Conservation (phyloP, 2,113 vertebrate species). For the Dasypus novemcinctus region DNA sequence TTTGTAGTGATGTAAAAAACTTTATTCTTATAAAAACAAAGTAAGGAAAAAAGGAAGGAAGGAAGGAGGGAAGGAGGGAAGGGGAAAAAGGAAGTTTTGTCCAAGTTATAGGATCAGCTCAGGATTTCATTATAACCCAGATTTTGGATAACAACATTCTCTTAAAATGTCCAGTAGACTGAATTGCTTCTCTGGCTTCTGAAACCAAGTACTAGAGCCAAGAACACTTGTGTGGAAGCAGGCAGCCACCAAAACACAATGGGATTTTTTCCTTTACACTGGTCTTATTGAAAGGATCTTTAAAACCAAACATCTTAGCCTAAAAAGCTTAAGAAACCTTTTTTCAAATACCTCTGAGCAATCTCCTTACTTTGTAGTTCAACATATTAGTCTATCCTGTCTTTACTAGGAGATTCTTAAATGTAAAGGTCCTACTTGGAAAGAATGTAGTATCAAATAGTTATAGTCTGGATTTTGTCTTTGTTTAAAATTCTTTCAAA, state of each 20-base stretch:
- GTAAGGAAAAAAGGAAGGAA: neutral
- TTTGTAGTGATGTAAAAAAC: slow-evolving; percentile 20
- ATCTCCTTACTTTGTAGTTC: neutral
- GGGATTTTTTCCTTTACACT: neutral
- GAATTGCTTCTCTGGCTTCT: slow-evolving; percentile 38
- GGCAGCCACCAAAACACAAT: neutral
- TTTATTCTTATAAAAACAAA: neutral
- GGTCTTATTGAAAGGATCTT: neutral
- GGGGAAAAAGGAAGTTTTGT: neutral
- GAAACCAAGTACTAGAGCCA: neutral
- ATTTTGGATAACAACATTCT: slow-evolving; percentile 48
- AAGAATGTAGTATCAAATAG: neutral
- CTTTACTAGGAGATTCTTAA: neutral
- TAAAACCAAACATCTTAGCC: neutral
- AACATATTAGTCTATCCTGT: neutral
- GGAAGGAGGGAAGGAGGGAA: neutral
- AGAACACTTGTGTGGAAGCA: slow-evolving; percentile 11
- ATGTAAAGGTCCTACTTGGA: neutral
- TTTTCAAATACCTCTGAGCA: neutral
- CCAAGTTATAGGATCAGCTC: slow-evolving; percentile 46
- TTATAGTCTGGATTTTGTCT: neutral
- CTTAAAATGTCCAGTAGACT: slow-evolving; percentile 4
- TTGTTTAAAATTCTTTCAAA: neutral
- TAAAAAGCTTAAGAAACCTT: neutral
- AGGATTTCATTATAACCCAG: slow-evolving; percentile 29